phyloP scores from a whole-genome alignment of 2,113 vertebrate species.

The Meriones unguiculatus region DNA sequence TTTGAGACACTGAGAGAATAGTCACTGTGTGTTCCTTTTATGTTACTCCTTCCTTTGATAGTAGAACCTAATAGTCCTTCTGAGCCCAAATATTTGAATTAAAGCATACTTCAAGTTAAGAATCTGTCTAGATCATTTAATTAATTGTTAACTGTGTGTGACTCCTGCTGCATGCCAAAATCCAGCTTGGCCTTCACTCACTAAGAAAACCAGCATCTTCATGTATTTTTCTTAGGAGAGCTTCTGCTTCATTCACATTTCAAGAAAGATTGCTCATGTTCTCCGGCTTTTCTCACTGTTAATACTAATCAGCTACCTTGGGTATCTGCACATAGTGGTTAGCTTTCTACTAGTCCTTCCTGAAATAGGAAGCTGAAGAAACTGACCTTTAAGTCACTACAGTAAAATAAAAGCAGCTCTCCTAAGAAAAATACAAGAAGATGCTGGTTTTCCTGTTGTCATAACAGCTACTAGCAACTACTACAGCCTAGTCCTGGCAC shows the following conservation, averaged over 20 bases:
- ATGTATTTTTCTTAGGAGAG: background rate
- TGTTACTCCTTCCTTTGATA: background rate
- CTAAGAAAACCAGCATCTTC: background rate
- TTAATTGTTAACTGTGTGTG: background rate
- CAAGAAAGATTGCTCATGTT: background rate
- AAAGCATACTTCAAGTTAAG: background rate
- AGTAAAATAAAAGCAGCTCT: background rate
- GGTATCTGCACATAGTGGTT: no score
- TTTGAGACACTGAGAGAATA: background rate
- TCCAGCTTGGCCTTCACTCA: background rate
- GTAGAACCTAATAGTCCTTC: background rate
- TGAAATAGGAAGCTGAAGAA: background rate
- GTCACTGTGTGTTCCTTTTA: background rate
- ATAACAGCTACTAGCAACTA: background rate
- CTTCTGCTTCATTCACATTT: background rate
- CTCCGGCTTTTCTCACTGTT: background rate
- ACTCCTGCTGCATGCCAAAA: background rate
- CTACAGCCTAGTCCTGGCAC: background rate
- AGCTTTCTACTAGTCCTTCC: background rate
- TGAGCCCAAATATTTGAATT: background rate
- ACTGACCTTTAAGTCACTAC: background rate
- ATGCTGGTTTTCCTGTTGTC: background rate
- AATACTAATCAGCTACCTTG: background rate
- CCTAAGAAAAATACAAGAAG: no score
- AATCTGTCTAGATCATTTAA: background rate